Conservation (phyloP, 1,140 invertebrate genomes). For the Mamestra configurata region DNA sequence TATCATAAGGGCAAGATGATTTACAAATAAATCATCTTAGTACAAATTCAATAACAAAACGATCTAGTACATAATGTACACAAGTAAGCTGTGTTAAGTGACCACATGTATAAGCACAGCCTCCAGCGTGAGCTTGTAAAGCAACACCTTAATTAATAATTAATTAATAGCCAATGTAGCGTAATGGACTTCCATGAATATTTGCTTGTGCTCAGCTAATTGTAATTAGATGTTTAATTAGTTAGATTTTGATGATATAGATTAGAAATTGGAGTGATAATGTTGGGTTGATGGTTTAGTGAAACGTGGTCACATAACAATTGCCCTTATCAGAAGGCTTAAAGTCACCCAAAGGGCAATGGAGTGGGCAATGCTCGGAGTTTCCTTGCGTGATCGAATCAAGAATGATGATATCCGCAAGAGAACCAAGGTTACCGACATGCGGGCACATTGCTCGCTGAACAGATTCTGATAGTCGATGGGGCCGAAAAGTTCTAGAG, state of each 20-base stretch:
- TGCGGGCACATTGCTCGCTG: too few relatives aligned
- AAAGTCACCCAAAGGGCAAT: too few relatives aligned
- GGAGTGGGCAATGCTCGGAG: too few relatives aligned
- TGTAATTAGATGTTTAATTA: constrained; percentile 29
- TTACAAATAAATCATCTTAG: background rate
- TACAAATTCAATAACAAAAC: background rate
- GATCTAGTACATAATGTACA: background rate
- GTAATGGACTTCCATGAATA: constrained; percentile 37
- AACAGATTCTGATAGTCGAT: too few relatives aligned
- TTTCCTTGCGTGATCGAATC: too few relatives aligned
- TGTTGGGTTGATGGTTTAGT: too few relatives aligned
- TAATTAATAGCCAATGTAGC: constrained; percentile 18
- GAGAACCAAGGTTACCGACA: too few relatives aligned
- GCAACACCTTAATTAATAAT: constrained; percentile 32
- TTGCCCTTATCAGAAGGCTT: too few relatives aligned
- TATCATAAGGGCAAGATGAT: too few relatives aligned
- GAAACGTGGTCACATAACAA: too few relatives aligned
- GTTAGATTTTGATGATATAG: background rate
- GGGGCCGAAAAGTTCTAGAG: too few relatives aligned
- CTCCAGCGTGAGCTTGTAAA: background rate
- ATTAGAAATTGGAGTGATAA: background rate
- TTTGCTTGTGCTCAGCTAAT: constrained; percentile 20
- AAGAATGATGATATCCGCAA: too few relatives aligned
- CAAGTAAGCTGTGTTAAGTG: background rate
- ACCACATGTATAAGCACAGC: constrained; percentile 15